Base-by-base conservation (phyloP, 2,888 invertebrate genomes). In the Gibbula magus region DNA sequence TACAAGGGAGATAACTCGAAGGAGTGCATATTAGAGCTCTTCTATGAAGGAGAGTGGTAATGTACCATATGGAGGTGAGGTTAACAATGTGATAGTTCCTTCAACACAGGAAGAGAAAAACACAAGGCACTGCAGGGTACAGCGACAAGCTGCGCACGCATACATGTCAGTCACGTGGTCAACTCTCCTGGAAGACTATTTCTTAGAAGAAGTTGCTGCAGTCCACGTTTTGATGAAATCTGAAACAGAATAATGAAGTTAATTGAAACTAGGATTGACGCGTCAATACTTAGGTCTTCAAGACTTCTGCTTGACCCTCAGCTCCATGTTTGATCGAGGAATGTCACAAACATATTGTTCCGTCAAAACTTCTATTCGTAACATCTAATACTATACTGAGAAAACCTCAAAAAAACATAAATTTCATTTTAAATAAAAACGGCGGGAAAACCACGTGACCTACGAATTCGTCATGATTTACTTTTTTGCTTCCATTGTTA, bases 51-150 rank as follows among this genome's bases (percentile, higher is more conserved):
- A 61, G 61, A 61, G 61, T 29, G 61, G 25, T 29, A 61, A 61
- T 61, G 61, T 61, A 25, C 25, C 29, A 29, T 61, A 29, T 61
- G 61, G 25, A 61, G 61, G 61, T 61, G 61, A 61, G 61, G 61
- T 61, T 25, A 61, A 61, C 61, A 61, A 61, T 29, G 61, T 61
- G 61, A 61, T 25, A 61, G 61, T 61, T 29, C 61, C 45, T 29
- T 61, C 61, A 61, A 61, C 61, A 25, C 29, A 25, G 61, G 61
- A 61, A 61, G 61, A 61, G 61, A 61, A 61, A 29, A 61, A 61
- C 61, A 61, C 61, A 61, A 61, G 61, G 61, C 61, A 61, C 61
- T 61, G 61, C 61, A 61, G 61, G 61, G 61, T 61, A 61, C 61
- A 61, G 61, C 61, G 61, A 61, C 61, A 61, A 61, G 61, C 61